Evolutionary conservation across 2,113 vertebrate species (phyloP).

Genomic region (Cyanocitta stelleri): DNA sequence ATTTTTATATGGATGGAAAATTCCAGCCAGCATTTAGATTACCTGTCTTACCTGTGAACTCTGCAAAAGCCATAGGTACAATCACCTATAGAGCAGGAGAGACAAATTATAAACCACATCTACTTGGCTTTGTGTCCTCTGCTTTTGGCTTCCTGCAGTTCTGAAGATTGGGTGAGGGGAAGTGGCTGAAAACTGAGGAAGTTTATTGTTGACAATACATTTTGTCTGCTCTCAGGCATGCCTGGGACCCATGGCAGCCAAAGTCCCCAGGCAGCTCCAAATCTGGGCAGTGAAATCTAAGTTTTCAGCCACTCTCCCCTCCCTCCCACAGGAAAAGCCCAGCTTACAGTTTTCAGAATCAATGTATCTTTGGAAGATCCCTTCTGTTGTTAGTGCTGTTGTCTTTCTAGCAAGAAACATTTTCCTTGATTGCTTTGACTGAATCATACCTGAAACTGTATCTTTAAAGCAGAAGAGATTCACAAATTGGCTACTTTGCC

Average conservation of each 20-base stretch:
- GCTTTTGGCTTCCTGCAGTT: background rate
- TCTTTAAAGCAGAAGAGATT: background rate
- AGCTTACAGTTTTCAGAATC: background rate
- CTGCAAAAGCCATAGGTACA: background rate
- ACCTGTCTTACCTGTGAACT: background rate
- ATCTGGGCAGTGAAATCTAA: background rate
- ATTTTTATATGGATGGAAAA: background rate
- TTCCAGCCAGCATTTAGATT: background rate
- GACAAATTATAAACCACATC: background rate
- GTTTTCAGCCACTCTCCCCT: background rate
- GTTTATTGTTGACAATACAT: background rate
- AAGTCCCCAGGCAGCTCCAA: background rate
- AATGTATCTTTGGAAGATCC: background rate
- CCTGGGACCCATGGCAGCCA: background rate
- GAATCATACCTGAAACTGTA: background rate
- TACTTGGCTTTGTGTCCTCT: background rate
- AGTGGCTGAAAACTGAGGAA: constrained; percentile 25
- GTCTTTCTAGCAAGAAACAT: background rate
- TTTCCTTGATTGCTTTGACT: background rate
- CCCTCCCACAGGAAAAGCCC: background rate
- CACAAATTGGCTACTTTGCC: background rate
- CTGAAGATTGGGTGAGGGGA: background rate
- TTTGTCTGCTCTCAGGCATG: background rate
- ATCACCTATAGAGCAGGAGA: background rate
- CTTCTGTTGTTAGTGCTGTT: background rate